A percentile compares a stretch with the other conserved stretches of the same genome.
These are phyloP conservation scores for Philopedon plagiatum DNA, from an alignment of 2,888 invertebrate species.

Conservation along the genomic window DNA sequence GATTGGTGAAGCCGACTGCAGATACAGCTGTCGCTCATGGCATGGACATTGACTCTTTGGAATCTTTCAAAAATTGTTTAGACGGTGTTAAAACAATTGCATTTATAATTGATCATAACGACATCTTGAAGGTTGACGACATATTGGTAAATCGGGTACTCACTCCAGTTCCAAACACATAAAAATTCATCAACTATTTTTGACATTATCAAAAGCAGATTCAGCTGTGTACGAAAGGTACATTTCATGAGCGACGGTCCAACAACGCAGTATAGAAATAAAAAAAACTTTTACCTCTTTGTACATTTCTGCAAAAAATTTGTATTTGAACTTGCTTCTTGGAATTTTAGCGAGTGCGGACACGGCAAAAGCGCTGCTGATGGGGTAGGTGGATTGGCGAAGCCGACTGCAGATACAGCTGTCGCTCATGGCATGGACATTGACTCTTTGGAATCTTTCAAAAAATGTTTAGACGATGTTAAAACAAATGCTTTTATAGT, in stretches of 20 bases:
- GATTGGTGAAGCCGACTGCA: not conserved
- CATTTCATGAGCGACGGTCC: not conserved
- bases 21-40: not conserved
- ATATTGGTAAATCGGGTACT: too few species aligned
- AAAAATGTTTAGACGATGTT: not conserved
- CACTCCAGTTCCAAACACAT: too few species aligned
- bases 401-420: not conserved
- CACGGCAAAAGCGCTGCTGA: not conserved
- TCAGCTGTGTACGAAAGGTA: not conserved
- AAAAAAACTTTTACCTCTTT: not conserved
- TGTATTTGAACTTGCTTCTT: not conserved
- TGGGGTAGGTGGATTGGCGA: not conserved
- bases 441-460: not conserved
- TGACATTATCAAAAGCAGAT: not conserved
- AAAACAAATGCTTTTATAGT: not conserved
- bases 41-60: not conserved
- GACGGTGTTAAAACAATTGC: too few species aligned
- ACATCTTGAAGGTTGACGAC: too few species aligned
- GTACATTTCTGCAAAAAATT: not conserved
- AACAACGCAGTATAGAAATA: not conserved
- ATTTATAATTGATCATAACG: too few species aligned
- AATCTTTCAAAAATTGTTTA: too few species aligned
- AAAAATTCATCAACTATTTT: too few species aligned
- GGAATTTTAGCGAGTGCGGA: not conserved
- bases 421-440: not conserved